Base-by-base conservation (phyloP, 2,113 vertebrate genomes). In the Megaceryle maxima region DNA sequence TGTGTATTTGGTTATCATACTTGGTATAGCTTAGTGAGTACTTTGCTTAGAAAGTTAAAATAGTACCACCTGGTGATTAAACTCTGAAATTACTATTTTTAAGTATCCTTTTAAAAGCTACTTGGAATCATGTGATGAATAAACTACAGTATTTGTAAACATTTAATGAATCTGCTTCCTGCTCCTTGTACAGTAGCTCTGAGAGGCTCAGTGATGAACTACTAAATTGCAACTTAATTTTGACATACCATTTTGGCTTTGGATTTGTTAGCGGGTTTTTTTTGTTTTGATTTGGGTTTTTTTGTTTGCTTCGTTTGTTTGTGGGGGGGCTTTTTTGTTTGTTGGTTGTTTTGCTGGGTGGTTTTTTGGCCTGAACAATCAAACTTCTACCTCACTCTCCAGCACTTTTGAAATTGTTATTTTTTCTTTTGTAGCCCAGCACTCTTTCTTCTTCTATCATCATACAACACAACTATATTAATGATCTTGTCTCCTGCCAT, bases 51-150 rank as follows among this genome's bases (percentile, higher is more conserved):
- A 15, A 63, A 78, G 55, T 70, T 77, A 72, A 86, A 59, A 44
- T 48, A 75, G 66, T 90, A 68, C 64, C 85, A 80, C 69, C 87
- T 93, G 66, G 37, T 88, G 83, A 84, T 56, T 81, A 59, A 63
- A 31, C 16, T 72, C 19, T n/a, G 75, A 74, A 86, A 21, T 46
- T 4, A n/a, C 2, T 64, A 28, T 59, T 60, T 48, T 68, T 2
- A 69, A 53, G 16, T 39, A 46, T 39, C 51, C 13, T 75, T 63
- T 72, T 41, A 48, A 91, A 87, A 85, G 44, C 53, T 53, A 3
- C 31, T 68, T 94, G 68, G 77, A 74, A 37, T 87, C 25, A 20
- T 44, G 11, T 24, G 66, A 21, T 69, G 35, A 84, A 12, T 39
- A 48, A 86, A 81, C 14, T 69, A 8, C 31, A n/a, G 0, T 46